Base-by-base conservation (phyloP, 2,797 vertebrate species). In the Chelmon rostratus region DNA sequence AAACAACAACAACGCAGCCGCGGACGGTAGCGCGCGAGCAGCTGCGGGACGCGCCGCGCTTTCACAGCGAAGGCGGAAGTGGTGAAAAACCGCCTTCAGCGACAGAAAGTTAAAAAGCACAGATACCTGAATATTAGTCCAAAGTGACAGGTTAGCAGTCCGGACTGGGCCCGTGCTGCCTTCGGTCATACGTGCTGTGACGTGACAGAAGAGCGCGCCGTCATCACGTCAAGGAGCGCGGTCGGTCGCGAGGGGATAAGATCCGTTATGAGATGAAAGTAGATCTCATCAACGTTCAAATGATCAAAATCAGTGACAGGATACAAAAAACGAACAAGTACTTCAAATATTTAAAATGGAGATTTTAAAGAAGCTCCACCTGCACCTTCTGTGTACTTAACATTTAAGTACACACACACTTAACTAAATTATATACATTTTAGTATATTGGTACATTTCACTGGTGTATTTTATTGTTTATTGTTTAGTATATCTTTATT, bases 151-250 rank as follows among this genome's bases (percentile, higher is more conserved):
- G 46, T 25, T 59, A 37, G 64, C 54, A 13, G 35, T 33, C 8
- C 31, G 25, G 6, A 42, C 52, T 15, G 56, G 69, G 69, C 63
- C 63, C 47, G 63, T 31, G 38, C 56, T 1, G n/a, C 15, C 53
- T 28, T 49, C 38, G 3, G 33, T 42, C 42, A 11, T 56, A 63
- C 78, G 78, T 68, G 64, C 49, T 15, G 33, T 79, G 63, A 79
- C 77, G 77, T 67, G 13, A 35, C 62, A 28, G 21, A 2, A 13
- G 54, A 12, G 31, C 3, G 2, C 21, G 0, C 11, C 76, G 70
- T 79, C 78, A 73, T 73, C 64, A 79, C 78, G 78, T 63, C 56
- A 54, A 31, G 28, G 3, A 28, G 42, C 5, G 11, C 33, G 44
- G 2, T 2, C 2, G 47, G n/a, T 1, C 6, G 31, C 12, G 16